Evolutionary conservation across 2,113 vertebrate genomes (phyloP).

Genomic region (Porphyrio hochstetteri): DNA sequence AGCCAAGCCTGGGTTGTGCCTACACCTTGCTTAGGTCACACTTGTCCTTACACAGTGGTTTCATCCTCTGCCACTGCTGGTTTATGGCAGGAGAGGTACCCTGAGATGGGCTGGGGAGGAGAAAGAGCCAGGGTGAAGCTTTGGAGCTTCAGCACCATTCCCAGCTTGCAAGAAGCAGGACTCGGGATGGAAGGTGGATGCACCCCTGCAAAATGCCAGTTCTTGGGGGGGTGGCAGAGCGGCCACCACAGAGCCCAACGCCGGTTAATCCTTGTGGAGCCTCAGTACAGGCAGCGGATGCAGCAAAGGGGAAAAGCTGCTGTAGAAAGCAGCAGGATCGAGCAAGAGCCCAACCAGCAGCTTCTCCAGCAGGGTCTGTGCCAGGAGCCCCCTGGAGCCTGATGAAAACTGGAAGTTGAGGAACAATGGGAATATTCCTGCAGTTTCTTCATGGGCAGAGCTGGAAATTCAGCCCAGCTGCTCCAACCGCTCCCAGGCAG

Average conservation of each 20-base stretch:
- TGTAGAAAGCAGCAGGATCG: neutral
- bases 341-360: neutral
- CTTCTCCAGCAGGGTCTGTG: neutral
- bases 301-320: neutral
- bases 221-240: too few species aligned
- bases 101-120: fast-evolving
- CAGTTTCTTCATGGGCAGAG: neutral
- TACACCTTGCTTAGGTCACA: fast-evolving
- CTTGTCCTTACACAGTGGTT: neutral
- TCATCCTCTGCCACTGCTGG: fast-evolving
- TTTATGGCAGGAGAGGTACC: neutral
- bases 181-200: fast-evolving
- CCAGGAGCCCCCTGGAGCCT: neutral
- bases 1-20: neutral
- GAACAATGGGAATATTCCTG: neutral
- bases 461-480: neutral
- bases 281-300: fast-evolving
- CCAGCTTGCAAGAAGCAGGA: fast-evolving
- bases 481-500: neutral
- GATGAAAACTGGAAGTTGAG: neutral
- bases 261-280: neutral
- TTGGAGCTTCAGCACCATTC: neutral
- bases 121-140: neutral
- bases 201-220: fast-evolving
- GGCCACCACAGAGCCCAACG: fast-evolving